Conservation (phyloP, 2,113 vertebrate genomes). For the Oryzias celebensis region DNA sequence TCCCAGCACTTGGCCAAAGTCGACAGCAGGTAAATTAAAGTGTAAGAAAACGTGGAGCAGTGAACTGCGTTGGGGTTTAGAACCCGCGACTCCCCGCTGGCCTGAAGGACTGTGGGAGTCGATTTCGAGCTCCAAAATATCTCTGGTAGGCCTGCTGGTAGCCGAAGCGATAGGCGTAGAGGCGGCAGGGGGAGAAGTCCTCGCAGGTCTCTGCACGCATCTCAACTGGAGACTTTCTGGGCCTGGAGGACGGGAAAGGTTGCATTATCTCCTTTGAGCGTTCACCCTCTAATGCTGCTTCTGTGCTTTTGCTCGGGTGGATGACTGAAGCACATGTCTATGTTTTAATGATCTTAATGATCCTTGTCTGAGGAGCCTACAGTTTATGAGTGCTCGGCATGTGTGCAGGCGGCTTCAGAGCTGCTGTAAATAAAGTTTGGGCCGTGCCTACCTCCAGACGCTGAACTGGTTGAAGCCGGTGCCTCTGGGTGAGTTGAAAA, state of each 20-base stretch:
- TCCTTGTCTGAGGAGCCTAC: neutral
- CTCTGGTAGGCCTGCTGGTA: constrained; percentile 81
- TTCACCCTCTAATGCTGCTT: neutral
- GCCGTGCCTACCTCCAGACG: constrained; percentile 49
- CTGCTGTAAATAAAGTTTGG: neutral
- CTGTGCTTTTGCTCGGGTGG: neutral
- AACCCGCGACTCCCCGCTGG: constrained; percentile 17
- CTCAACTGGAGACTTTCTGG: constrained; percentile 79
- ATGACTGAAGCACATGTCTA: constrained; percentile 2
- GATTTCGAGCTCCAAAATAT: constrained; percentile 73
- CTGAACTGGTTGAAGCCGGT: constrained; percentile 28
- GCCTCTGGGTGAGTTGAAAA: constrained; percentile 30
- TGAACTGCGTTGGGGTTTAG: constrained; percentile 15
- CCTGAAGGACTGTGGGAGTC: constrained; percentile 25
- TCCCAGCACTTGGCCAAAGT: constrained; percentile 8
- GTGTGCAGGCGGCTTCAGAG: constrained; percentile 5
- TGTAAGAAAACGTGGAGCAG: constrained; percentile 20
- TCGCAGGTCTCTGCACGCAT: constrained; percentile 86
- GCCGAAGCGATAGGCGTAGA: constrained; percentile 76
- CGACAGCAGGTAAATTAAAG: constrained; percentile 22
- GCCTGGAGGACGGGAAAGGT: constrained; percentile 52
- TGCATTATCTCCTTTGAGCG: neutral
- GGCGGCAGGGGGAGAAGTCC: constrained; percentile 82
- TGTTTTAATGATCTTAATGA: constrained; percentile 24
- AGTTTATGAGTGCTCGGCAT: neutral